These are phyloP conservation scores for Caenorhabditis latens DNA, from an alignment of 1,140 invertebrate genomes.

Conservation along the genomic window DNA sequence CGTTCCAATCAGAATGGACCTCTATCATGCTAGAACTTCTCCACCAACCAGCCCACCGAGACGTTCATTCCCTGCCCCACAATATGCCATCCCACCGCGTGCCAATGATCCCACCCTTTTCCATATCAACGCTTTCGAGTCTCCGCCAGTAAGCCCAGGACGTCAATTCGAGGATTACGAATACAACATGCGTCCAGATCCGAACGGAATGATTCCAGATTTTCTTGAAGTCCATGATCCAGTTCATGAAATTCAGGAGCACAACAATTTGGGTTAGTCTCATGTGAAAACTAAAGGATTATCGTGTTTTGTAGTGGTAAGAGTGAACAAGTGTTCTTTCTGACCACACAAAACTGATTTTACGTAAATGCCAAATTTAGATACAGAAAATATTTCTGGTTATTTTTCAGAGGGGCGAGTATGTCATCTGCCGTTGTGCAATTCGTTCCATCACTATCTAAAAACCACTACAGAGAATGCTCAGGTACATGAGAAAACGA, in stretches of 20 bases:
- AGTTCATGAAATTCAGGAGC: background rate
- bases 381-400: background rate
- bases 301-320: background rate
- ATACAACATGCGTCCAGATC: constrained; percentile 1
- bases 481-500: background rate
- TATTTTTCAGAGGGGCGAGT: constrained; percentile 12
- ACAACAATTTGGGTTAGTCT: background rate
- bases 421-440: constrained; percentile 1
- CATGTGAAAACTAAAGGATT: background rate
- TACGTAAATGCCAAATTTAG: background rate
- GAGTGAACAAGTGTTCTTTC: background rate
- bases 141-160: constrained; percentile 31
- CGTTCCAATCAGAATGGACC: no score
- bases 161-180: background rate
- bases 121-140: background rate
- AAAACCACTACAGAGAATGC: background rate
- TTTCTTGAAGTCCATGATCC: background rate
- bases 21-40: no score
- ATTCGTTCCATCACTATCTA: constrained; percentile 5
- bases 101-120: background rate
- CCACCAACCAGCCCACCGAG: no score
- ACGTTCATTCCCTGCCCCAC: background rate
- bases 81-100: background rate
- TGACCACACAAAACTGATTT: background rate
- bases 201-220: background rate